These are phyloP conservation scores for Melanocharis versteri DNA, from an alignment of 2,113 vertebrate species.

Conservation along the genomic window DNA sequence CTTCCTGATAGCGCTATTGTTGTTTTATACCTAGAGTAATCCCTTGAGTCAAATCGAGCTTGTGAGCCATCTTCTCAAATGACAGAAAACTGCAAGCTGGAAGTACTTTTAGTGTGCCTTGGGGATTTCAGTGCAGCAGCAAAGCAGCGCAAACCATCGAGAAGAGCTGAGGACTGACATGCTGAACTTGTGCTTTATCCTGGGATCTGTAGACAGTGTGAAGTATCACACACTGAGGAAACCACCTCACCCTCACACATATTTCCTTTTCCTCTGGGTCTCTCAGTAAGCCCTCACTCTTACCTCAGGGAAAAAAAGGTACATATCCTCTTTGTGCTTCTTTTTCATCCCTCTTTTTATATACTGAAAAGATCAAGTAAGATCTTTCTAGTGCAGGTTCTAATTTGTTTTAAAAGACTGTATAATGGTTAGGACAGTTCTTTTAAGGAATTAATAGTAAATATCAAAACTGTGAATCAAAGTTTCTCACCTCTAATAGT, in stretches of 20 bases:
- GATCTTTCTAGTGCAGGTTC: neutral
- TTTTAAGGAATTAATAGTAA: neutral
- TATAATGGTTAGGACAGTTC: neutral
- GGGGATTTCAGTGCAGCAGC: neutral
- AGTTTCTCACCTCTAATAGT: neutral
- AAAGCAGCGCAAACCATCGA: rapidly evolving
- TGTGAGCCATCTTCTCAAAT: neutral
- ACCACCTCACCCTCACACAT: neutral
- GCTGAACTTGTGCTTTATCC: neutral
- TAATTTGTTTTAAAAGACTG: neutral
- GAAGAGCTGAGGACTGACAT: neutral
- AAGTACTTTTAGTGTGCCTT: neutral
- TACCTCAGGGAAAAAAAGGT: neutral
- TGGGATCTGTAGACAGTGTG: neutral
- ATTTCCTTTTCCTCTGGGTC: neutral
- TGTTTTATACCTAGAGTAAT: neutral
- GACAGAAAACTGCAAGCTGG: neutral
- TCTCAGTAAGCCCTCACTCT: neutral
- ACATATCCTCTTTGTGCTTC: neutral
- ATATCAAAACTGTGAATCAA: neutral
- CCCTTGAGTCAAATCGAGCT: neutral
- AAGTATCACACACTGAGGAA: neutral
- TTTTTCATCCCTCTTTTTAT: neutral
- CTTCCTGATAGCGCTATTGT: neutral
- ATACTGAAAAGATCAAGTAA: neutral